phyloP scores from a whole-genome alignment of 1,140 invertebrate genomes.

The Bombus superbus region DNA sequence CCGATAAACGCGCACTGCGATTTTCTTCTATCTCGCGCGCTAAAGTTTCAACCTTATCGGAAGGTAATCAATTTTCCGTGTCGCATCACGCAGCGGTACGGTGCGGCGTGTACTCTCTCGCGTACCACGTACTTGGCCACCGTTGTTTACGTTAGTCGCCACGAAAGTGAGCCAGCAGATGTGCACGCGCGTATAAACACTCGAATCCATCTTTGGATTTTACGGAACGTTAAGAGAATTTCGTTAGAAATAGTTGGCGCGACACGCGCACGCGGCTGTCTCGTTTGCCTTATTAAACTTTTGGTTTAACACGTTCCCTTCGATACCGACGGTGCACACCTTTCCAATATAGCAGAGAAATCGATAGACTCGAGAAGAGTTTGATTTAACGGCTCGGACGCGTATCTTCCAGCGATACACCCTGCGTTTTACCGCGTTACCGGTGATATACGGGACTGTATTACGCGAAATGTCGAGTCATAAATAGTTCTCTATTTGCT shows the following conservation, averaged over 20 bases:
- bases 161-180: constrained; percentile 55
- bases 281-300: neutral
- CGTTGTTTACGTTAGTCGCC: constrained; percentile 44
- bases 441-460: neutral
- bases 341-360: neutral
- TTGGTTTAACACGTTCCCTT: neutral
- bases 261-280: neutral
- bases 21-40: neutral
- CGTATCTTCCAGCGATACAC: neutral
- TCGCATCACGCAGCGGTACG: too few species aligned
- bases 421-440: neutral
- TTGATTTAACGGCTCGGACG: neutral
- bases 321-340: neutral
- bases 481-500: constrained; percentile 2
- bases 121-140: constrained; percentile 27
- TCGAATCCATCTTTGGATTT: constrained; percentile 17
- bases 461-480: neutral
- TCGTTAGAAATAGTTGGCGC: neutral
- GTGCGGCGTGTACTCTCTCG: neutral
- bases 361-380: neutral
- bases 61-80: neutral
- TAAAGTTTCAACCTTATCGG: neutral
- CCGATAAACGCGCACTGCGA: neutral
- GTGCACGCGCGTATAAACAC: constrained; percentile 48
- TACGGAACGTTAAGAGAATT: constrained; percentile 17